Evolutionary conservation across 2,888 invertebrate species (phyloP).

Genomic region (Coelopa pilipes): DNA sequence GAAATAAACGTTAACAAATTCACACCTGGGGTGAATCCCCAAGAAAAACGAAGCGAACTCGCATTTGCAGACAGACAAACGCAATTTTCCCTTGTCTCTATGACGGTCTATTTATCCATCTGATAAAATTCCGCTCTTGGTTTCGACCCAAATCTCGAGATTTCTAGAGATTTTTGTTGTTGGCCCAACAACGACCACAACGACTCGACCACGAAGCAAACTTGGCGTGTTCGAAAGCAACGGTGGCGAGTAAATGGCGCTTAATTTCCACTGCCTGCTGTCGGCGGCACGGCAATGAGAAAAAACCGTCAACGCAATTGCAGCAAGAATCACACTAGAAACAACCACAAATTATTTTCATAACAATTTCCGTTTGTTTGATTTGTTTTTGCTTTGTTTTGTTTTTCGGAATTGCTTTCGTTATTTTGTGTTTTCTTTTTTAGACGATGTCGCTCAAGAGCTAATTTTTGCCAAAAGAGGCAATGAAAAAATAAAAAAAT

Average conservation of each 20-base stretch:
- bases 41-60: too few species aligned
- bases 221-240: background rate
- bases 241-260: background rate
- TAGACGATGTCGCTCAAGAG: background rate
- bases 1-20: too few species aligned
- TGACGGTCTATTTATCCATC: too few species aligned
- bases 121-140: too few species aligned
- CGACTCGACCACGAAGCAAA: background rate
- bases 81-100: too few species aligned
- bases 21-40: too few species aligned
- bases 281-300: background rate
- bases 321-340: background rate
- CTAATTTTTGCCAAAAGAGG: background rate
- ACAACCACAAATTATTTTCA: conserved; percentile 12
- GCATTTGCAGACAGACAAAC: too few species aligned
- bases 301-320: background rate
- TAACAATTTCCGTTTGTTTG: conserved; percentile 24
- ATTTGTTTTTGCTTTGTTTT: background rate
- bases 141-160: too few species aligned
- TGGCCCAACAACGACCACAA: background rate
- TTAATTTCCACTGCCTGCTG: background rate
- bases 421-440: background rate
- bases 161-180: too few species aligned
- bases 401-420: background rate
- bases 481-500: background rate